Evolutionary conservation across 2,113 vertebrate species (phyloP), one percentile per base, ranked within the genome.

Genomic region (Microcebus griseorufus): DNA sequence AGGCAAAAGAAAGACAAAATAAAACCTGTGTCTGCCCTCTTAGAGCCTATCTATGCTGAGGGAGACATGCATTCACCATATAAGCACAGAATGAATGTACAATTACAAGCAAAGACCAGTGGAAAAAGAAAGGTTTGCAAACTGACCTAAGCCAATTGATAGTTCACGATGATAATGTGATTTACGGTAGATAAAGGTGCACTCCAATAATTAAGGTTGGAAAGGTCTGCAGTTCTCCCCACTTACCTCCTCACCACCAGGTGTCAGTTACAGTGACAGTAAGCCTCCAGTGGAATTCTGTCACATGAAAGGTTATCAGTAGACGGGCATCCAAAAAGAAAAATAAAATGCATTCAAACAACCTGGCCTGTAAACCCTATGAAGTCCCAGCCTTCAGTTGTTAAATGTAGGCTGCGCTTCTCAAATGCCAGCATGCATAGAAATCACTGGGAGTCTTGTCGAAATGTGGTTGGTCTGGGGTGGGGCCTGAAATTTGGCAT

Each of bases 381-480:
- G 22, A 67, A 27, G 42, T 34, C 7, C 37, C n/a, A 45, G n/a
- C 0, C n/a, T 58, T 84, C 6, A 0, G 22, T 42, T 27, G 5
- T 39, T 58, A 65, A 29, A 39, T 27, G 42, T 3, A 9, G 39
- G 32, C 10, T 14, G 20, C 4, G 20, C 23, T 10, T 42, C 67
- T 60, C 37, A 55, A 64, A 32, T 0, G 3, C 23, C 48, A 6
- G 2, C 0, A 6, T 34, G n/a, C 11, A 2, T 1, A 64, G 62
- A 87, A 51, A 45, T 69, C 69, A 45, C 65, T 16, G 32, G 6
- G 37, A 22, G 25, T 11, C 62, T 42, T 69, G 62, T 75, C 11
- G 37, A 39, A 6, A 17, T 25, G 12, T 32, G 11, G 22, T 11
- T 12, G 6, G 10, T 60, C n/a, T 34, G 48, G 11, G 17, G 6